These are phyloP conservation scores for Ochlodes sylvanus DNA, from an alignment of 2,888 invertebrate species.

Conservation along the genomic window DNA sequence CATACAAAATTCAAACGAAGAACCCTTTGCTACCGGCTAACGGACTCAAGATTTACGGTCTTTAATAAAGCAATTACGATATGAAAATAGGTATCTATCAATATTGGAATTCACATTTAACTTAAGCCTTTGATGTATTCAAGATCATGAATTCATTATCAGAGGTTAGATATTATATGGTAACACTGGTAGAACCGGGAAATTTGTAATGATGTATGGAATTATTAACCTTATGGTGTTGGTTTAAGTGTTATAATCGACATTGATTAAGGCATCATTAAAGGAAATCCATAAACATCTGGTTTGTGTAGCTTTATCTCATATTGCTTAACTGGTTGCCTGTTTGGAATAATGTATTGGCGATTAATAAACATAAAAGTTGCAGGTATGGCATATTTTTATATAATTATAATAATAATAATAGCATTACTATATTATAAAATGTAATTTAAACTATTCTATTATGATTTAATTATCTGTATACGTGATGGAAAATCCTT, in stretches of 20 bases:
- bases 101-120: constrained; percentile 38
- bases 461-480: too few relatives aligned
- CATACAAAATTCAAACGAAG: constrained; percentile 30
- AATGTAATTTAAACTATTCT: too few relatives aligned
- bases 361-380: too few relatives aligned
- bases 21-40: constrained; percentile 36
- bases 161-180: constrained; percentile 30
- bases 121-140: constrained; percentile 39
- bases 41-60: constrained; percentile 30
- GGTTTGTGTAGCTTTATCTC: not conserved
- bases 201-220: not conserved
- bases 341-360: not conserved
- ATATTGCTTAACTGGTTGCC: not conserved
- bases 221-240: constrained; percentile 2
- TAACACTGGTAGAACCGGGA: constrained; percentile 5
- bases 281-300: constrained; percentile 3
- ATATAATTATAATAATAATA: too few relatives aligned
- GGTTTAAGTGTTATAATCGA: constrained; percentile 6
- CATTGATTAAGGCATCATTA: not conserved
- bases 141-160: constrained; percentile 38
- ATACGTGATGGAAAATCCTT: too few relatives aligned
- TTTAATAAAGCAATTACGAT: constrained; percentile 39
- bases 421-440: too few relatives aligned
- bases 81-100: constrained; percentile 37
- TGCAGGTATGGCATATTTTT: too few relatives aligned